These are phyloP conservation scores for Rhyzopertha dominica DNA, from an alignment of 1,140 invertebrate species.

Conservation along the genomic window DNA sequence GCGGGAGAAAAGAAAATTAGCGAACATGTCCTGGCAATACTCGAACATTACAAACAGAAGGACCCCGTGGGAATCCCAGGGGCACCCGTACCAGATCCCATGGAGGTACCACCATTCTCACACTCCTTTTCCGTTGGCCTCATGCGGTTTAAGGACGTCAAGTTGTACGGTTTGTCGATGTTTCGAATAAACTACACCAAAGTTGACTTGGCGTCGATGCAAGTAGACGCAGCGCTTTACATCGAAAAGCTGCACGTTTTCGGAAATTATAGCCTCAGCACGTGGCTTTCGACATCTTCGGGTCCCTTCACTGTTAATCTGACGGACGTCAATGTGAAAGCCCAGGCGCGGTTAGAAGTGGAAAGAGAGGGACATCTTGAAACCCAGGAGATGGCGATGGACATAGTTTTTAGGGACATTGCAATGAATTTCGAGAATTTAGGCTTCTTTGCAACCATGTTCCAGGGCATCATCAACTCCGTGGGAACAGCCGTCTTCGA, in stretches of 20 bases:
- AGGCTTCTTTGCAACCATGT: conserved; percentile 65
- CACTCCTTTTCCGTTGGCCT: conserved; percentile 64
- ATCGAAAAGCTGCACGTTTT: conserved; percentile 64
- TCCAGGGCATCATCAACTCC: conserved; percentile 73
- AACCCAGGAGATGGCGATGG: conserved; percentile 72
- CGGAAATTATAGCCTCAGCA: conserved; percentile 70
- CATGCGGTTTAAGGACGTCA: conserved; percentile 66
- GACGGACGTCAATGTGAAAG: conserved; percentile 60
- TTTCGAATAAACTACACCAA: conserved; percentile 66
- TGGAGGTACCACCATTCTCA: conserved; percentile 70
- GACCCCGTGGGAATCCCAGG: conserved; percentile 74
- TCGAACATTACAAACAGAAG: conserved; percentile 78
- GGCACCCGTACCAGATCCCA: conserved; percentile 70
- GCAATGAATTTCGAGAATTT: conserved; percentile 76
- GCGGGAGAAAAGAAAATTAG: conserved; percentile 62
- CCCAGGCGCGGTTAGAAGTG: conserved; percentile 62
- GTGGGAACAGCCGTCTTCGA: conserved; percentile 77
- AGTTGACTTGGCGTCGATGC: conserved; percentile 62
- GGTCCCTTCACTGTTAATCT: conserved; percentile 74
- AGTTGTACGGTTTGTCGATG: conserved; percentile 69
- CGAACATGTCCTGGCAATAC: conserved; percentile 62
- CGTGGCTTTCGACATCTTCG: conserved; percentile 61
- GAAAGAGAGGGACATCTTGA: conserved; percentile 66
- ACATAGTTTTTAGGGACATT: conserved; percentile 72
- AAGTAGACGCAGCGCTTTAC: conserved; percentile 60